Evolutionary conservation across 2,888 invertebrate genomes (phyloP), one percentile per base, ranked within the genome.

Genomic region (Piscicola geometra): DNA sequence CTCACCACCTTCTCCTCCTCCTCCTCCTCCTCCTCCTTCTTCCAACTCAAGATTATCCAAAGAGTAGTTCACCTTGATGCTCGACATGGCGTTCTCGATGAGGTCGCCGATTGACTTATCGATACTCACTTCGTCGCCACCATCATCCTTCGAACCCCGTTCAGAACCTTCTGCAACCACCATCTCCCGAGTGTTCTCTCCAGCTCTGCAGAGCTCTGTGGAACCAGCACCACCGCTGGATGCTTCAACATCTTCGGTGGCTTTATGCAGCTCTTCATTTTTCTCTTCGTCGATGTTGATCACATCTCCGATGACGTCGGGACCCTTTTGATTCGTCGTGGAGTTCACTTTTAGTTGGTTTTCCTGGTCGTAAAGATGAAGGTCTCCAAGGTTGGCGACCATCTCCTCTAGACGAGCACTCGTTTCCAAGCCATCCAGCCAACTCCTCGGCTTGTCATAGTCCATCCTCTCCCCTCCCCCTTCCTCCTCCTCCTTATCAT

Each of bases 41-140:
- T 56, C 60, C 25, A 56, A 56, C 21, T 56, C 60, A 5, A 56
- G 21, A 21, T 56, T 56, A n/a, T 56, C 60, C 5, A 56, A 21
- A 18, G 60, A 25, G 5, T 15, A 21, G 60, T 56, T n/a, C 15
- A 25, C n/a, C 3, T 56, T 56, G 5, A 56, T 25, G 41, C 15
- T 41, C 5, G 41, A 41, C 41, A 41, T 41, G 41, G 41, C 41
- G 60, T 56, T 21, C 15, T 56, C 60, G n/a, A 56, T 56, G n/a
- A 56, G 25, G 60, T 56, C 60, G 25, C n/a, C n/a, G 60, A 56
- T 56, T 5, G 60, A 56, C n/a, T 56, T 56, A n/a, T 56, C 60
- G n/a, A 56, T 25, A n/a, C 25, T 56, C 3, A 15, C 60, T 25
- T 56, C n/a, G 5, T 25, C 60, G 9, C n/a, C 60, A 15, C n/a